These are phyloP conservation scores for Drosophila navojoa DNA, from an alignment of 1,140 invertebrate species.

Conservation along the genomic window DNA sequence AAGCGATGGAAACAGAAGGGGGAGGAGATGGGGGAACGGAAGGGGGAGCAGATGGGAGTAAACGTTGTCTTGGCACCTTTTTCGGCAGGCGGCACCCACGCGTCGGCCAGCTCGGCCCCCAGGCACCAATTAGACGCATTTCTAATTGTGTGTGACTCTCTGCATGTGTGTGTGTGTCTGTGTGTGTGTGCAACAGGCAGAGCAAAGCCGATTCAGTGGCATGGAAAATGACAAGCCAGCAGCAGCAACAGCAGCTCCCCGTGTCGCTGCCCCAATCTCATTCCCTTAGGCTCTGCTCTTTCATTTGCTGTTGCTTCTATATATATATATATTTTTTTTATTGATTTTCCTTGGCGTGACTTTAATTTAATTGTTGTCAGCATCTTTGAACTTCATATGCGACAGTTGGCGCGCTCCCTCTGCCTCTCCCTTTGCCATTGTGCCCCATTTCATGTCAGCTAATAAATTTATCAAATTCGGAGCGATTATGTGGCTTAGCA, in stretches of 20 bases:
- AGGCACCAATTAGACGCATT: conserved; percentile 72
- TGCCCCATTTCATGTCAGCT: conserved; percentile 48
- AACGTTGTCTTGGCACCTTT: conserved; percentile 45
- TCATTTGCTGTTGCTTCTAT: conserved; percentile 39
- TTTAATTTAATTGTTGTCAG: conserved; percentile 82
- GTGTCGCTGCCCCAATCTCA: not conserved
- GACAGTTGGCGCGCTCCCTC: not conserved
- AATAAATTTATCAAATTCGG: conserved; percentile 75
- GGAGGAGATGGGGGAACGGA: too few relatives aligned
- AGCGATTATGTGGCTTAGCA: conserved; percentile 71
- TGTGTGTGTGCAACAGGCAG: conserved; percentile 41
- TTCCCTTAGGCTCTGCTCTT: conserved; percentile 14
- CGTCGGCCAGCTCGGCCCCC: conserved; percentile 35
- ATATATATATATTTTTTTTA: conserved; percentile 45
- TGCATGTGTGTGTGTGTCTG: conserved; percentile 3
- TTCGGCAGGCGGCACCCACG: conserved; percentile 6
- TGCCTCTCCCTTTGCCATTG: not conserved
- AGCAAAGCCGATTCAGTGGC: conserved; percentile 62
- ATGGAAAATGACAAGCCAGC: conserved; percentile 66
- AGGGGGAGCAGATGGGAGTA: not conserved
- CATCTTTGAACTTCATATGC: conserved; percentile 70
- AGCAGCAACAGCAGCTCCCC: conserved; percentile 5
- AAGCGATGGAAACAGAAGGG: too few relatives aligned
- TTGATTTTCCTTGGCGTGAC: conserved; percentile 69
- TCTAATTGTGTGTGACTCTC: conserved; percentile 50